Conservation (phyloP, 2,797 vertebrate species). For the Periophthalmus magnuspinnatus region DNA sequence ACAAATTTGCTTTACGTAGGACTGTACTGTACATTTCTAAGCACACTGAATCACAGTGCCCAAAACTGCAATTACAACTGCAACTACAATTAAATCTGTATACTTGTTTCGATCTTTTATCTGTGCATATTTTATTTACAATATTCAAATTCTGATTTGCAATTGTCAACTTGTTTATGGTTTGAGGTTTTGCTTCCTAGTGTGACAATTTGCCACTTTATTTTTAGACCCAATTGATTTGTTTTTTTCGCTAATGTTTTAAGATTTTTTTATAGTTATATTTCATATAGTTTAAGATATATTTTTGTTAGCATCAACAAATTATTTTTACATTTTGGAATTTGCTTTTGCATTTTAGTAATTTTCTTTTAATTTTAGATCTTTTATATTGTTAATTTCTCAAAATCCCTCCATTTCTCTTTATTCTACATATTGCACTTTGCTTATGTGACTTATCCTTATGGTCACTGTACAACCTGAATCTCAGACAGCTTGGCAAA, state of each 20-base stretch:
- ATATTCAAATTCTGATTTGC: neutral
- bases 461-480: neutral
- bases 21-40: no score
- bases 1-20: neutral
- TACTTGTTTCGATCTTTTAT: neutral
- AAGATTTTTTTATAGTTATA: neutral
- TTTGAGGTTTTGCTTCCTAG: neutral
- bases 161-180: neutral
- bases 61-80: no score
- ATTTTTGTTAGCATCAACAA: no score
- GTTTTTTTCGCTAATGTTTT: no score
- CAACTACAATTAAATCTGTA: neutral
- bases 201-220: neutral
- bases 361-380: no score
- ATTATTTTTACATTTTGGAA: neutral
- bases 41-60: neutral
- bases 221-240: neutral
- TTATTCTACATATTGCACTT: no score
- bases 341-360: neutral
- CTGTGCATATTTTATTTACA: neutral
- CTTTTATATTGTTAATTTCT: no score
- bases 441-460: neutral
- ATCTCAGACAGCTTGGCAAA: conserved; percentile 41
- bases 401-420: no score
- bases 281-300: neutral